Percentiles rank a stretch among this genome's conserved stretches.
These are phyloP conservation scores for Iselma pallidipennis DNA, from an alignment of 2,888 invertebrate species.

Conservation along the genomic window DNA sequence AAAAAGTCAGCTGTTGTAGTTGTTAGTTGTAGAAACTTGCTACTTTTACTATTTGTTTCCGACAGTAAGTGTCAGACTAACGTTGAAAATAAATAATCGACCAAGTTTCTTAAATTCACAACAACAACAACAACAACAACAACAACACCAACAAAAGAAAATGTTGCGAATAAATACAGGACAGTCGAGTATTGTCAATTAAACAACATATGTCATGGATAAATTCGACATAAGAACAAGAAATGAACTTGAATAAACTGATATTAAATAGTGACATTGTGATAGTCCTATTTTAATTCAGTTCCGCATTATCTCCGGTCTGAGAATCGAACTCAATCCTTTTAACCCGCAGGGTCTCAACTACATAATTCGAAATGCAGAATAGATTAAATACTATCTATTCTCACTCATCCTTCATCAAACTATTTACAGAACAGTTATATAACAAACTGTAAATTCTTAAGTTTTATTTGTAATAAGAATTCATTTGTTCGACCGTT, in stretches of 20 bases:
- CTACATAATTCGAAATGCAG: conserved; percentile 29
- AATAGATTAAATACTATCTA: conserved; percentile 29
- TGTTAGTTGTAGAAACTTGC: background rate
- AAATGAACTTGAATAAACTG: conserved; percentile 22
- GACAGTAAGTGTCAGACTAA: background rate
- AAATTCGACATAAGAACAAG: background rate
- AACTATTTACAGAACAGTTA: conserved; percentile 19
- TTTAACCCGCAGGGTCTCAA: conserved; percentile 24
- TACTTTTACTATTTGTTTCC: background rate
- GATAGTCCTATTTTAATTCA: conserved; percentile 28
- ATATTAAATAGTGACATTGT: conserved; percentile 24
- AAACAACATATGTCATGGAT: background rate
- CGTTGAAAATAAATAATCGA: background rate
- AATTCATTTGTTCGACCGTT: conserved; percentile 1
- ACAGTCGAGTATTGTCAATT: background rate
- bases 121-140: background rate
- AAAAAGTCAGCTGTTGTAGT: background rate
- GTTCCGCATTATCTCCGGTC: conserved; percentile 29
- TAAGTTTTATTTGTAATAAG: conserved; percentile 10
- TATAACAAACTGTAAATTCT: conserved; percentile 20
- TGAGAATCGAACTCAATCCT: conserved; percentile 29
- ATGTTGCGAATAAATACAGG: background rate
- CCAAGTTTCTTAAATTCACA: background rate
- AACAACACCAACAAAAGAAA: background rate
- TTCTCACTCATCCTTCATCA: conserved; percentile 22